Percentiles rank a stretch among this genome's conserved stretches.
Conservation (phyloP, 2,113 vertebrate species). For the Chaenocephalus aceratus region DNA sequence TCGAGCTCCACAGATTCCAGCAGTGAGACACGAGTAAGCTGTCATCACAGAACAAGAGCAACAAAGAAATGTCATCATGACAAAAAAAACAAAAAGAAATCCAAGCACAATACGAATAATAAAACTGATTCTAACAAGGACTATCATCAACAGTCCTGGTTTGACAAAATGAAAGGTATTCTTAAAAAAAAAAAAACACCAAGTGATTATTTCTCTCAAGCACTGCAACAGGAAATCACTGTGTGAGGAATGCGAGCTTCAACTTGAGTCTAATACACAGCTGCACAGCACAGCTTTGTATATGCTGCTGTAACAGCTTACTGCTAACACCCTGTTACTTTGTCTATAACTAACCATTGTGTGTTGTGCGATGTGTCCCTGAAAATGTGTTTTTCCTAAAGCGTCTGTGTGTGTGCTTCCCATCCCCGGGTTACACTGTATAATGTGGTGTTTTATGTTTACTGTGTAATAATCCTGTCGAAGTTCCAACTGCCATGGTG, state of each 20-base stretch:
- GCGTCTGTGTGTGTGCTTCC: constrained; percentile 57
- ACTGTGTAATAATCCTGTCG: constrained; percentile 74
- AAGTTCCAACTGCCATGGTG: constrained; percentile 69
- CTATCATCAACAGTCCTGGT: not conserved
- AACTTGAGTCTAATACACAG: constrained; percentile 46
- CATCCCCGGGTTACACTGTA: constrained; percentile 44
- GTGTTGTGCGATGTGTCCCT: constrained; percentile 38
- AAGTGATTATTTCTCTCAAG: constrained; percentile 60
- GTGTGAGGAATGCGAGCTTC: constrained; percentile 50
- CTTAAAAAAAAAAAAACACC: not conserved
- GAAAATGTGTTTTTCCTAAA: constrained; percentile 33
- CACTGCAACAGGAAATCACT: constrained; percentile 66
- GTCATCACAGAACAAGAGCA: not conserved
- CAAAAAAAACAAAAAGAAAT: not conserved
- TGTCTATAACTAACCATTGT: constrained; percentile 61
- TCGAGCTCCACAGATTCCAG: not conserved
- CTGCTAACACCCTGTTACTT: constrained; percentile 46
- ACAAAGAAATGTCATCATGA: not conserved
- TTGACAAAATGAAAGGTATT: constrained; percentile 9
- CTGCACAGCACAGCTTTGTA: constrained; percentile 40
- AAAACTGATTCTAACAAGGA: not conserved
- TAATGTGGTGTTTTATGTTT: constrained; percentile 57
- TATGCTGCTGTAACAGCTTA: constrained; percentile 42
- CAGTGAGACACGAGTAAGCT: constrained; percentile 21
- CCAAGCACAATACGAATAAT: not conserved